Evolutionary conservation across 2,113 vertebrate species (phyloP).

Genomic region (Melanerpes aurifrons): DNA sequence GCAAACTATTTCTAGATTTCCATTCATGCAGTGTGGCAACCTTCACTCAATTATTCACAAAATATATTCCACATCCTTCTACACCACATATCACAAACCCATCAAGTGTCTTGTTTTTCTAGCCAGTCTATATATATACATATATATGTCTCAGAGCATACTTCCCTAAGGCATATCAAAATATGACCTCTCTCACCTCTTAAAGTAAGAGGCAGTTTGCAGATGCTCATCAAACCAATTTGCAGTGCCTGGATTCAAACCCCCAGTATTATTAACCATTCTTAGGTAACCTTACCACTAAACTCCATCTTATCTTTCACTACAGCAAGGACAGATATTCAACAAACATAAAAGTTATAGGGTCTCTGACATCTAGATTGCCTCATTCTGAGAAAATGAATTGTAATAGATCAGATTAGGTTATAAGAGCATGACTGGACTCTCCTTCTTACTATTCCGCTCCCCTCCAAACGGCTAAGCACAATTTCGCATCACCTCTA

Average conservation of each 20-base stretch:
- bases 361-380: rapidly evolving
- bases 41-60: neutral
- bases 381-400: neutral
- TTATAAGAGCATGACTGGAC: neutral
- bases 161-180: neutral
- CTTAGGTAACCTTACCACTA: neutral
- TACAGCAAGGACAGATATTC: neutral
- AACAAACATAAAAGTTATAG: neutral
- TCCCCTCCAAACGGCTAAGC: neutral
- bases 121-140: neutral
- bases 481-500: neutral
- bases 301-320: neutral
- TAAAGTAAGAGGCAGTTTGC: neutral
- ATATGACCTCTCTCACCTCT: neutral
- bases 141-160: neutral
- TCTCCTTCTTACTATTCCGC: neutral
- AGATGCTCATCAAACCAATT: neutral
- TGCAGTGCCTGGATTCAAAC: neutral
- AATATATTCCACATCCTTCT: neutral
- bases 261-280: neutral
- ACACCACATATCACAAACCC: neutral
- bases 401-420: neutral
- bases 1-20: neutral
- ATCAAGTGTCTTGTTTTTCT: neutral
- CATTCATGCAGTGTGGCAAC: neutral